phyloP scores from a whole-genome alignment of 2,797 vertebrate species.

The Sebastolobus alascanus region DNA sequence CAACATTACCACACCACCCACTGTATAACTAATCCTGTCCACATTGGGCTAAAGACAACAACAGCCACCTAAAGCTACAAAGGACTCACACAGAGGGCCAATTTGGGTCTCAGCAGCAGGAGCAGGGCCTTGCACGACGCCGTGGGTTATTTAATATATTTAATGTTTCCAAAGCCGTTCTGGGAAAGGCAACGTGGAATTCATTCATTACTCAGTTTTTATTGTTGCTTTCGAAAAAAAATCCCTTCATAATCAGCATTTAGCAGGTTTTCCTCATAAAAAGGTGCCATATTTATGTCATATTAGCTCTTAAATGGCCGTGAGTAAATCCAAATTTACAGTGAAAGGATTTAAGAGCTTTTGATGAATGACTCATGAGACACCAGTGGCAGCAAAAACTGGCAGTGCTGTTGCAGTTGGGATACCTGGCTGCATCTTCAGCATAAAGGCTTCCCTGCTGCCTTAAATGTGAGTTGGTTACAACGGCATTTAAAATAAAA shows the following conservation, averaged over 20 bases:
- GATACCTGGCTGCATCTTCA: slow-evolving; percentile 10
- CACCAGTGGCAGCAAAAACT: slow-evolving; percentile 5
- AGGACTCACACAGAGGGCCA: slow-evolving; percentile 29
- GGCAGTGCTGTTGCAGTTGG: not conserved
- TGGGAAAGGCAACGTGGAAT: slow-evolving; percentile 46
- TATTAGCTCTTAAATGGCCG: slow-evolving; percentile 30
- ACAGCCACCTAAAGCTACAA: slow-evolving; percentile 36
- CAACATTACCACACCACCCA: slow-evolving; percentile 15
- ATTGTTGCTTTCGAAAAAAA: slow-evolving; percentile 3
- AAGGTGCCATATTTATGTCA: slow-evolving; percentile 28
- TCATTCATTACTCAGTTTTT: slow-evolving; percentile 41
- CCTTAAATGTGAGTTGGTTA: not conserved
- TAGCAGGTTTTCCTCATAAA: slow-evolving; percentile 12
- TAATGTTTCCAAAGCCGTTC: slow-evolving; percentile 44
- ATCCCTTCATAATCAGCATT: slow-evolving; percentile 17
- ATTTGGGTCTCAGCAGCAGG: slow-evolving; percentile 15
- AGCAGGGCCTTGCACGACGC: slow-evolving; percentile 10
- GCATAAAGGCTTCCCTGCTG: slow-evolving; percentile 10
- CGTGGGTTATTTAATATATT: slow-evolving; percentile 33
- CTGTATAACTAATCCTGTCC: slow-evolving; percentile 35
- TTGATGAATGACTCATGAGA: slow-evolving; percentile 31
- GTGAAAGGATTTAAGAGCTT: slow-evolving; percentile 27
- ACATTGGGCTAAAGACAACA: slow-evolving; percentile 35
- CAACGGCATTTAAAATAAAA: not conserved
- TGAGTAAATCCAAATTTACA: slow-evolving; percentile 25